Conservation (phyloP, 2,113 vertebrate species). For the Sander lucioperca region DNA sequence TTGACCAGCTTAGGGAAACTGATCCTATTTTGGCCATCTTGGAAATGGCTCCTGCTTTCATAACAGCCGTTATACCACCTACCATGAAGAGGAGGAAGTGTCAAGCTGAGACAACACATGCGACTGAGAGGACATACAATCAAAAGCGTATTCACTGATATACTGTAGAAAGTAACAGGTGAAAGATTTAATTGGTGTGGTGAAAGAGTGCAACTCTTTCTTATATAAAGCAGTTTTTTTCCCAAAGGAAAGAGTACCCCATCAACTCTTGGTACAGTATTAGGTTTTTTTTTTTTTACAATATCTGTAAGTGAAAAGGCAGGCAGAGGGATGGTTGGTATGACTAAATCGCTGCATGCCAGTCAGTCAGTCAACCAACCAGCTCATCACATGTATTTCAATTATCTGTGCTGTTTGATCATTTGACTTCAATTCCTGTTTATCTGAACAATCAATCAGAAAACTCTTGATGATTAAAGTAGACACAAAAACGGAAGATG, state of each 20-base stretch:
- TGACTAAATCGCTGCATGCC: background rate
- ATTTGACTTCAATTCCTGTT: background rate
- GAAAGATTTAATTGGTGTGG: background rate
- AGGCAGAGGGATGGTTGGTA: background rate
- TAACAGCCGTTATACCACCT: conserved; percentile 74
- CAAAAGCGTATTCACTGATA: conserved; percentile 31
- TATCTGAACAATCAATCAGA: background rate
- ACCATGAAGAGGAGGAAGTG: conserved; percentile 75
- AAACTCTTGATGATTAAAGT: background rate
- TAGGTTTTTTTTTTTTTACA: background rate
- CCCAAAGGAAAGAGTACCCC: background rate
- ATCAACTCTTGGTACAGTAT: background rate
- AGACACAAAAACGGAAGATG: background rate
- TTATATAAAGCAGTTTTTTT: conserved; percentile 21
- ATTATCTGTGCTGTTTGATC: background rate
- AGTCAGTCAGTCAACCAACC: background rate
- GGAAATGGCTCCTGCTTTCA: conserved; percentile 69
- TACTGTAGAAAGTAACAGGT: conserved; percentile 20
- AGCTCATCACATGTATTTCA: background rate
- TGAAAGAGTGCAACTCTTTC: conserved; percentile 9
- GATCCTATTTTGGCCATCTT: conserved; percentile 55
- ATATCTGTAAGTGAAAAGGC: background rate
- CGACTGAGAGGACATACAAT: conserved; percentile 55
- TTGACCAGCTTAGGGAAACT: conserved; percentile 43
- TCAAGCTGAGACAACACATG: conserved; percentile 82